Evolutionary conservation across 2,113 vertebrate genomes (phyloP).

Genomic region (Hoplias malabaricus): DNA sequence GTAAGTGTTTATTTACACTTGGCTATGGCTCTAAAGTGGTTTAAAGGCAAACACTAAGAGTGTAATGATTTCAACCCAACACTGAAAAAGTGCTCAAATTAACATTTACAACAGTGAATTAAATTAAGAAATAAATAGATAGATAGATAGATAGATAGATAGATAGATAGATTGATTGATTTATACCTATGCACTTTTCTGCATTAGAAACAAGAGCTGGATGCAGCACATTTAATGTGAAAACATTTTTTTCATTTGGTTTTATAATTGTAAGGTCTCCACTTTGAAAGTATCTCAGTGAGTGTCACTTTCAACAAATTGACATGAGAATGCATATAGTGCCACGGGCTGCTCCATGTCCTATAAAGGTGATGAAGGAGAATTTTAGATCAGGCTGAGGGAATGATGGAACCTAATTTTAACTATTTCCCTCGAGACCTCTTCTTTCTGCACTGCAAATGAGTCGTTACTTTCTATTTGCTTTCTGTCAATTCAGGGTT

Average conservation of each 20-base stretch:
- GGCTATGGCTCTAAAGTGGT: too few species aligned
- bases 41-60: too few species aligned
- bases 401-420: constrained; percentile 41
- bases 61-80: too few species aligned
- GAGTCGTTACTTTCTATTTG: constrained; percentile 38
- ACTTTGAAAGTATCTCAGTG: constrained; percentile 40
- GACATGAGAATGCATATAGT: constrained; percentile 40
- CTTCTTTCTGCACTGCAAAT: constrained; percentile 27
- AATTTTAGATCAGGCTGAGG: constrained; percentile 49
- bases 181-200: not conserved
- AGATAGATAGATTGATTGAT: not conserved
- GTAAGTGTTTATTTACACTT: too few species aligned
- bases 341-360: constrained; percentile 54
- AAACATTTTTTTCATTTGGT: constrained; percentile 40
- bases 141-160: not conserved
- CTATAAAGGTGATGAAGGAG: constrained; percentile 55
- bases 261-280: constrained; percentile 49
- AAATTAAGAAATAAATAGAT: not conserved
- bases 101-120: not conserved
- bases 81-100: too few species aligned
- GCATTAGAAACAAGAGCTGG: not conserved
- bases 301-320: constrained; percentile 53
- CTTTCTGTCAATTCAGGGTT: constrained; percentile 38
- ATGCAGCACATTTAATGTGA: constrained; percentile 15
- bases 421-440: constrained; percentile 43